These are phyloP conservation scores for Solen grandis DNA, from an alignment of 1,140 invertebrate species.

Conservation along the genomic window DNA sequence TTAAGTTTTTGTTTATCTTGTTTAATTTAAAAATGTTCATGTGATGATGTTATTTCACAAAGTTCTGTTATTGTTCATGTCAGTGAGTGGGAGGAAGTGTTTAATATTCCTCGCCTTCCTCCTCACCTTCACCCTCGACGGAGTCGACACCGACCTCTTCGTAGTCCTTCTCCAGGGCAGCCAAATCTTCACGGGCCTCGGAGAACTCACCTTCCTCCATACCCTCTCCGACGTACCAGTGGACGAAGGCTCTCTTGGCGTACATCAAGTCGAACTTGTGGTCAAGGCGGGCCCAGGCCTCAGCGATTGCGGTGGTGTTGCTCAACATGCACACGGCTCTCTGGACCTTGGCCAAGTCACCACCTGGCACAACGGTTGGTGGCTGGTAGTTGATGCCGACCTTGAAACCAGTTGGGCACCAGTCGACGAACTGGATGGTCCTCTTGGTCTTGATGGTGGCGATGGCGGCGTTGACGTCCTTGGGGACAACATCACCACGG, in stretches of 20 bases:
- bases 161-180: slow-evolving; percentile 82
- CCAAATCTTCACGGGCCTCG: slow-evolving; percentile 92
- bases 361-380: slow-evolving; percentile 86
- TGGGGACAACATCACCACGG: slow-evolving; percentile 83
- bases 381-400: slow-evolving; percentile 85
- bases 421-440: slow-evolving; percentile 78
- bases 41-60: no score
- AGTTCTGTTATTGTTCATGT: no score
- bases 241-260: slow-evolving; percentile 82
- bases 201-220: slow-evolving; percentile 84
- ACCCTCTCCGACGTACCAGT: slow-evolving; percentile 80
- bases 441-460: slow-evolving; percentile 86
- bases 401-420: slow-evolving; percentile 70
- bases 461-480: slow-evolving; percentile 91
- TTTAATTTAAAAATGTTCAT: no score
- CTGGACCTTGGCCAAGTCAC: slow-evolving; percentile 87
- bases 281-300: slow-evolving; percentile 84
- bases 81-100: no score
- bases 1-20: no score
- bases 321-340: slow-evolving; percentile 84
- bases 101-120: slow-evolving; percentile 51
- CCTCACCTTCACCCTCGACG: slow-evolving; percentile 54
- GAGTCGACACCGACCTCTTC: slow-evolving; percentile 64
- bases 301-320: slow-evolving; percentile 90
- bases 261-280: slow-evolving; percentile 86